Evolutionary conservation across 2,888 invertebrate genomes (phyloP), one percentile per base, ranked within the genome.

Genomic region (Phengaris alcon): DNA sequence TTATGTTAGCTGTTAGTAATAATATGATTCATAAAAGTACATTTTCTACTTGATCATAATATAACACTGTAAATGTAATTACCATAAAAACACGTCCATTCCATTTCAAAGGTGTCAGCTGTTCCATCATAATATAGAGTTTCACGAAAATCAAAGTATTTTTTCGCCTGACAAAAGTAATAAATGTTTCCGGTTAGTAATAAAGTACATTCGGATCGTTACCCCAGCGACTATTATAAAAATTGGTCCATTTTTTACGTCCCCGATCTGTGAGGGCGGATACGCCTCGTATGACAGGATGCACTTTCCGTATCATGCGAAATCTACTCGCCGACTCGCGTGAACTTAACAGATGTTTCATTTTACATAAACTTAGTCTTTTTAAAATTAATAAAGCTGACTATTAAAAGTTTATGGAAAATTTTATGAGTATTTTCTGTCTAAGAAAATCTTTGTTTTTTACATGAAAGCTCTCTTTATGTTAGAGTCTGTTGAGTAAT

Each of bases 221-320:
- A 87, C 88, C 86, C 88, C 85, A 81, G 82, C 83, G 82, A 85
- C 88, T 89, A 90, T 93, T 91, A 93, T 90, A 90, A 92, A 90
- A 91, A 92, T 92, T 88, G 88, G 86, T 88, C 86, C 87, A 88
- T 92, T 93, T 93, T 93, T 93, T 93, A 89, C 86, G 81, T 83
- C 84, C 80, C 84, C 90, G 86, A 88, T 88, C 89, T 85, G 87
- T 84, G 90, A 82, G 89, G 93, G 92, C 92, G 93, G 93, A 92
- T 91, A 90, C 88, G 87, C 86, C 82, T 93, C 93, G 80, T 88
- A 90, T 93, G 91, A 91, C 93, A 91, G 93, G 92, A 93, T 91
- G 89, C 86, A 84, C 86, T 91, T 86, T 88, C 86, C 84, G 86
- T 90, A 90, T 88, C 89, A 89, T 85, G 89, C 88, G 86, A 90